These are phyloP conservation scores for Poeciliopsis paucimaculata DNA, from an alignment of 2,797 vertebrate genomes.

Conservation along the genomic window DNA sequence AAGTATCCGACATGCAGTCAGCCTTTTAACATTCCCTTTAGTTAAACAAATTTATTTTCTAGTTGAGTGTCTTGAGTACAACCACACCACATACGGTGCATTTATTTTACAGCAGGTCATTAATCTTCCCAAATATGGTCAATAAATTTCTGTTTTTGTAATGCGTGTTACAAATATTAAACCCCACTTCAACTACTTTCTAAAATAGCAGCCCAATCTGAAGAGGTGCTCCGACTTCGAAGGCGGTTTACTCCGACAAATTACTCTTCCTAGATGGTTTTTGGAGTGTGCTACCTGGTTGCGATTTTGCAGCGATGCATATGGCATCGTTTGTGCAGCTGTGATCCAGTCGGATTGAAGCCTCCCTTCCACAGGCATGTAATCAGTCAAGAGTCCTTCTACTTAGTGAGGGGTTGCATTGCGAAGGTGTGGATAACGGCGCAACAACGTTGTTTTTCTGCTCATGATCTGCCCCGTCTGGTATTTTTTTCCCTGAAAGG, in stretches of 20 bases:
- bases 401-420: not conserved
- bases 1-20: not conserved
- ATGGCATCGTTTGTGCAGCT: not conserved
- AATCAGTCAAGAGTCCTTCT: constrained; percentile 2
- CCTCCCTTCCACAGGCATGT: not conserved
- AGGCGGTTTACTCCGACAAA: not conserved
- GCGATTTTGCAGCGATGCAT: not conserved
- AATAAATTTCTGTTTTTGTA: not conserved
- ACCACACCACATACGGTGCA: not conserved
- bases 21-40: not conserved
- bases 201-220: not conserved
- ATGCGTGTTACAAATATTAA: not conserved
- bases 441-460: constrained; percentile 8
- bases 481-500: constrained; percentile 3
- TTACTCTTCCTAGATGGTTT: not conserved
- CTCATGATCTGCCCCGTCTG: not conserved
- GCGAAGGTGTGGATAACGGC: not conserved
- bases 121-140: not conserved
- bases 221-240: not conserved
- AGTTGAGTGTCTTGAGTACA: not conserved
- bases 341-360: not conserved
- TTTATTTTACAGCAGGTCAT: not conserved
- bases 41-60: not conserved
- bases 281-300: not conserved
- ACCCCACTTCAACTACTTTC: not conserved